Base-by-base conservation (phyloP, 1,140 invertebrate species). In the Oryctes rhinoceros region DNA sequence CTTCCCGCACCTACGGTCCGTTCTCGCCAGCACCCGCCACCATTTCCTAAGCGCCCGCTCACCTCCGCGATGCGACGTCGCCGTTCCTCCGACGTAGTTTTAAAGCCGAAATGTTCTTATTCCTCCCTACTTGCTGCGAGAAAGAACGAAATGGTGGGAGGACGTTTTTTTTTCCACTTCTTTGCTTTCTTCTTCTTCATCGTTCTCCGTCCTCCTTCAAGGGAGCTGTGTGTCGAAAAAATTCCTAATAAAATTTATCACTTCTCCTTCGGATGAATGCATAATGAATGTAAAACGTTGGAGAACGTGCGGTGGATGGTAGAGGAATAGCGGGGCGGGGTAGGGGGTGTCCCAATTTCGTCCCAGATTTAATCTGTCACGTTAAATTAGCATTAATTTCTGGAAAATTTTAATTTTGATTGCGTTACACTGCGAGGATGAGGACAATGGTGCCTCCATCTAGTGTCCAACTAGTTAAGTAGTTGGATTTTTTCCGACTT, bases 231-330 rank as follows among this genome's bases (percentile, higher is more conserved):
- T 59, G 53, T 59, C 53, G 53, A 59, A 59, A 59, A 59, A 59
- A 59, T 59, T 59, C 18, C 53, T 59, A 59, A 59, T 59, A 59
- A 59, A 59, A 59, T 59, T 59, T 59, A 59, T 59, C 53, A 59
- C 18, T 59, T 59, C 53, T 59, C 15, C 53, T 59, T 59, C 53
- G 5, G 53, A 59, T 59, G 53, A 59, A 59, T 59, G 53, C 53
- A 59, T 59, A 59, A 59, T 59, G 53, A 59, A 59, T 59, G 53
- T 18, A 59, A 59, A 59, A 59, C 18, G 18, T n/a, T n/a, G 15
- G 15, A 7, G 13, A 59, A 18, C 53, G 18, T n/a, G 15, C 18
- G 18, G 53, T 44, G 39, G 39, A 44, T 44, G 39, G 39, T 10
- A 4, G 13, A 18, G 53, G 53, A 59, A n/a, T 53, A n/a, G 53